Evolutionary conservation across 2,113 vertebrate species (phyloP).

Genomic region (Sinosuthora webbiana): DNA sequence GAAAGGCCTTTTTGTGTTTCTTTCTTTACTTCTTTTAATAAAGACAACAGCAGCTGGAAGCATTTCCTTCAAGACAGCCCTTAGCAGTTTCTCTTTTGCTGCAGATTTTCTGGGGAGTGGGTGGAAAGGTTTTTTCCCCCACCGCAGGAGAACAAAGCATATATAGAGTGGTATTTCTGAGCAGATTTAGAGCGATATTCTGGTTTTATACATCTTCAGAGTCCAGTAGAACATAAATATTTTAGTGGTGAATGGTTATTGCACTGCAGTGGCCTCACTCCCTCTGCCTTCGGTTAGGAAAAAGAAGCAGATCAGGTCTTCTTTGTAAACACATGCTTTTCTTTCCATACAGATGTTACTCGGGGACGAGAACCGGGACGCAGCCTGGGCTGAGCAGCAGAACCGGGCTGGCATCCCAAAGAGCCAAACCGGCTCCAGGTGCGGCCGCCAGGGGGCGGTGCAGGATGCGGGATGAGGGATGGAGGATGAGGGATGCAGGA

Average conservation of each 20-base stretch:
- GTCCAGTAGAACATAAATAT: neutral
- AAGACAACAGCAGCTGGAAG: constrained; percentile 35
- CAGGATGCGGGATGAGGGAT: neutral
- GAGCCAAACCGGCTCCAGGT: fast-evolving
- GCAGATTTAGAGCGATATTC: neutral
- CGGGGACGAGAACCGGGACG: fast-evolving
- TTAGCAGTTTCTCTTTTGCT: neutral
- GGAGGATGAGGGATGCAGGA: fast-evolving
- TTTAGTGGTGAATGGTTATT: fast-evolving
- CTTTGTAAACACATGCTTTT: fast-evolving
- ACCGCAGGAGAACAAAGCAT: neutral
- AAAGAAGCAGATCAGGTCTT: neutral
- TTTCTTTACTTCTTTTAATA: constrained; percentile 44
- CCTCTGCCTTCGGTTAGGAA: neutral
- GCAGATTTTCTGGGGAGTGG: neutral
- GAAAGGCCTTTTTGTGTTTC: neutral
- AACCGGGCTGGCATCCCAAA: fast-evolving
- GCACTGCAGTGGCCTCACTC: neutral
- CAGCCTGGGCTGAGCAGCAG: neutral
- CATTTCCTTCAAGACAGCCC: constrained; percentile 1
- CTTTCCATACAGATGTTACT: fast-evolving
- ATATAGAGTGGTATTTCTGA: neutral
- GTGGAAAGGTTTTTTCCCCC: neutral
- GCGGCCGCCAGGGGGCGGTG: neutral
- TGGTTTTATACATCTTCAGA: neutral